Evolutionary conservation across 2,888 invertebrate genomes (phyloP).

Genomic region (Rhabditoides inermis): DNA sequence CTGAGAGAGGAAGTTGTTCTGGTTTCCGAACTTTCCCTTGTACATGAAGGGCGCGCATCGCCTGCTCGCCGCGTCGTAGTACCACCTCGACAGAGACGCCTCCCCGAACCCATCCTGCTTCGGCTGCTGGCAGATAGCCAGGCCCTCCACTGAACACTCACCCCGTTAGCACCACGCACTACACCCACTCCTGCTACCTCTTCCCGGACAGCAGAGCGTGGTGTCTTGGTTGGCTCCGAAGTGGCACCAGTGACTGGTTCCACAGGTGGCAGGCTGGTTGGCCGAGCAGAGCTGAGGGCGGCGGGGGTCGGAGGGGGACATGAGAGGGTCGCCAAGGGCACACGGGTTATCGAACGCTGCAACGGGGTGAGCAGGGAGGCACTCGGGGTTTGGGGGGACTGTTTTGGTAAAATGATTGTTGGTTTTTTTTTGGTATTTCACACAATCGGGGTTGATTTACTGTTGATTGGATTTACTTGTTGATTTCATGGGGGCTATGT

Average conservation of each 20-base stretch:
- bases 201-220: constrained; percentile 51
- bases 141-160: constrained; percentile 27
- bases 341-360: constrained; percentile 49
- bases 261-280: constrained; percentile 25
- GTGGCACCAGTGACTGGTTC: constrained; percentile 46
- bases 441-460: no score
- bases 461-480: no score
- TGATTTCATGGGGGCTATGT: no score
- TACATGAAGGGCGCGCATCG: constrained; percentile 44
- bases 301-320: constrained; percentile 28
- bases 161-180: no score
- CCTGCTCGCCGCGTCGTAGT: constrained; percentile 38
- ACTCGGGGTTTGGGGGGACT: no score
- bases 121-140: constrained; percentile 36
- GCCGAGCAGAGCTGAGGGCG: constrained; percentile 36
- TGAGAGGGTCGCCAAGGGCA: constrained; percentile 42
- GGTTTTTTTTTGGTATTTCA: no score
- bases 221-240: constrained; percentile 46
- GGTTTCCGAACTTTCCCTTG: constrained; percentile 34
- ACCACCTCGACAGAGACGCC: constrained; percentile 33
- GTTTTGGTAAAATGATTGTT: no score
- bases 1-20: constrained; percentile 48
- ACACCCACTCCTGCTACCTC: no score
- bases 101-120: constrained; percentile 37
- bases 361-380: constrained; percentile 1